Percentiles rank a stretch among this genome's conserved stretches.
phyloP scores from a whole-genome alignment of 2,113 vertebrate genomes.

The Gymnarchus niloticus region DNA sequence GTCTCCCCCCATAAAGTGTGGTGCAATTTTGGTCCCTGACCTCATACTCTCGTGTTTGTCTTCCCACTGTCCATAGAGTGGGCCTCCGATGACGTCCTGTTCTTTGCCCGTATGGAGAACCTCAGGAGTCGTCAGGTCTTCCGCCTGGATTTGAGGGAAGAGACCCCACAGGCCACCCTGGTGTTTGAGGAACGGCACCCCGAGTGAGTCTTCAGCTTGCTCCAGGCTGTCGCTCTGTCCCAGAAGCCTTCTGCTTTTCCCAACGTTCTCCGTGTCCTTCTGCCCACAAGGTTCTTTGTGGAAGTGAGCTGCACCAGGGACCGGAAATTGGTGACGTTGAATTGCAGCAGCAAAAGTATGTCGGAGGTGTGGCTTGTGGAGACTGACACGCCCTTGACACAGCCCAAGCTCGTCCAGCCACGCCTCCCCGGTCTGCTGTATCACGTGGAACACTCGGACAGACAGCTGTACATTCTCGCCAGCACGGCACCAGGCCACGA shows the following conservation, averaged over 20 bases:
- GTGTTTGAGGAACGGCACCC: slow-evolving; percentile 79
- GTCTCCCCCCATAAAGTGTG: background rate
- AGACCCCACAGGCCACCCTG: slow-evolving; percentile 50
- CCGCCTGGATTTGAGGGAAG: slow-evolving; percentile 66
- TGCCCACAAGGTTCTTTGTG: slow-evolving; percentile 76
- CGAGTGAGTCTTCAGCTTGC: slow-evolving; percentile 63
- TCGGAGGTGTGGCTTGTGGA: slow-evolving; percentile 85
- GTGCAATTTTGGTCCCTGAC: background rate
- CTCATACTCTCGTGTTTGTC: slow-evolving; percentile 14
- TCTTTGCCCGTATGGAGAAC: slow-evolving; percentile 76
- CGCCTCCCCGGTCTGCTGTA: slow-evolving; percentile 75
- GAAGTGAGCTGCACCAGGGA: slow-evolving; percentile 82
- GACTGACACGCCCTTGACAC: slow-evolving; percentile 53
- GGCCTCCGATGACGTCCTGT: slow-evolving; percentile 76
- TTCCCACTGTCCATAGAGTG: slow-evolving; percentile 69
- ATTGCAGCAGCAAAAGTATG: slow-evolving; percentile 82
- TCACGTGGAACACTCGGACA: slow-evolving; percentile 78
- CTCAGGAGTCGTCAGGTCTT: slow-evolving; percentile 75
- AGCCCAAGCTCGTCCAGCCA: slow-evolving; percentile 73
- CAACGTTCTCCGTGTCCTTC: background rate
- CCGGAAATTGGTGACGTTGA: slow-evolving; percentile 75
- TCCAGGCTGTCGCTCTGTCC: background rate
- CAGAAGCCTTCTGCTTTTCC: background rate
- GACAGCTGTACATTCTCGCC: slow-evolving; percentile 76
- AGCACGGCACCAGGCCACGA: slow-evolving; percentile 76